Evolutionary conservation across 2,888 invertebrate species (phyloP).

Genomic region (Laothoe populi): DNA sequence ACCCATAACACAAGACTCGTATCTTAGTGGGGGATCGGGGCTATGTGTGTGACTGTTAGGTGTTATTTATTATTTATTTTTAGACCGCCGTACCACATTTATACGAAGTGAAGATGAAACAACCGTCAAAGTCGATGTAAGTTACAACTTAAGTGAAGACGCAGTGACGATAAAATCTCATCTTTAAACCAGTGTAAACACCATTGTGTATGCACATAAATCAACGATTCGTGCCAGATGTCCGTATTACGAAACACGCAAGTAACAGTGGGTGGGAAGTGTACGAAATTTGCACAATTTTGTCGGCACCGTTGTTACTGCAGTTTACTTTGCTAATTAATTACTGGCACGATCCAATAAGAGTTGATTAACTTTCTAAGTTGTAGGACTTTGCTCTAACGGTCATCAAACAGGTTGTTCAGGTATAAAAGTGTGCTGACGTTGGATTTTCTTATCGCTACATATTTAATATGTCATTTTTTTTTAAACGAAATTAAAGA

Average conservation of each 20-base stretch:
- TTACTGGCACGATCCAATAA: slow-evolving; percentile 13
- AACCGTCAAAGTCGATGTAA: not conserved
- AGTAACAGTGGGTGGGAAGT: slow-evolving; percentile 45
- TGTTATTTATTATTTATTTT: too few species aligned
- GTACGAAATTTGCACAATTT: slow-evolving; percentile 37
- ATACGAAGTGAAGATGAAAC: not conserved
- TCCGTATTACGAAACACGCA: slow-evolving; percentile 59
- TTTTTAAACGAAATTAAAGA: not conserved
- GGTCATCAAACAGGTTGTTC: slow-evolving; percentile 8
- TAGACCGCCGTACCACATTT: not conserved
- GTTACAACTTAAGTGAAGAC: slow-evolving; percentile 3
- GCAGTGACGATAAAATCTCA: slow-evolving; percentile 42
- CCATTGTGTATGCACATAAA: slow-evolving; percentile 61
- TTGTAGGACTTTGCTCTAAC: slow-evolving; percentile 12
- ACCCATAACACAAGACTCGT: too few species aligned
- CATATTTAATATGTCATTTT: not conserved
- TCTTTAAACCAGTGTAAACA: slow-evolving; percentile 40
- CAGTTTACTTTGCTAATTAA: slow-evolving; percentile 21
- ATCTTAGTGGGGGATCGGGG: too few species aligned
- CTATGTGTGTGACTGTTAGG: too few species aligned
- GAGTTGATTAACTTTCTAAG: slow-evolving; percentile 23
- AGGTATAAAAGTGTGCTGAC: slow-evolving; percentile 10
- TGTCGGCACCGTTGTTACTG: slow-evolving; percentile 30
- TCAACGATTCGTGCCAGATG: slow-evolving; percentile 67
- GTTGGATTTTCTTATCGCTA: not conserved